Evolutionary conservation across 2,797 vertebrate genomes (phyloP).

Genomic region (Hypotaenidia okinawae): DNA sequence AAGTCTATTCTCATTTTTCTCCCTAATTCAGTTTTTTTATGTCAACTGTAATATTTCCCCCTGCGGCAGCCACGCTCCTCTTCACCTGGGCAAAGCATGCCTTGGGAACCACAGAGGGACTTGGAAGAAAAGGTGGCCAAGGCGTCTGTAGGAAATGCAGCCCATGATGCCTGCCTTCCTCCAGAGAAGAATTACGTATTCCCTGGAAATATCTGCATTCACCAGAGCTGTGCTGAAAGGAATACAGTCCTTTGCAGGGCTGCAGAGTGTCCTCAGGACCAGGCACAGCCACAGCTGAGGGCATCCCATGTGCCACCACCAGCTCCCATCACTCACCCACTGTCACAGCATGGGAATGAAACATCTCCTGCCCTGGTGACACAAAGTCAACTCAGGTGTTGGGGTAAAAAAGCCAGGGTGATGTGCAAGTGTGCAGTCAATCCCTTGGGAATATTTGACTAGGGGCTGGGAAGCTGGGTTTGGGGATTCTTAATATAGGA

Average conservation of each 20-base stretch:
- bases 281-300: not conserved
- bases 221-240: not conserved
- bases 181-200: not conserved
- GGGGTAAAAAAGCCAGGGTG: not conserved
- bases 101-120: not conserved
- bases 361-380: not conserved
- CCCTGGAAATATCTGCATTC: not conserved
- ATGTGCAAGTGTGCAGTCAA: not conserved
- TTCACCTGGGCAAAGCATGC: not conserved
- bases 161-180: not conserved
- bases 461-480: not conserved
- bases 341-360: not conserved
- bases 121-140: not conserved
- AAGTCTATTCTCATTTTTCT: not conserved
- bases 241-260: not conserved
- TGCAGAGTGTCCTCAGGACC: not conserved
- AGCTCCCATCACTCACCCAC: not conserved
- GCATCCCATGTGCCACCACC: not conserved
- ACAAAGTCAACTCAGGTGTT: not conserved
- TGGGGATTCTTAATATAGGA: not conserved
- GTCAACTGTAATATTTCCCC: not conserved
- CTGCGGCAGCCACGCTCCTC: rapidly evolving
- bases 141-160: not conserved
- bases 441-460: not conserved
- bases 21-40: not conserved